Base-by-base conservation (phyloP, 1,140 invertebrate species). In the Pygmarrhopalites habei region DNA sequence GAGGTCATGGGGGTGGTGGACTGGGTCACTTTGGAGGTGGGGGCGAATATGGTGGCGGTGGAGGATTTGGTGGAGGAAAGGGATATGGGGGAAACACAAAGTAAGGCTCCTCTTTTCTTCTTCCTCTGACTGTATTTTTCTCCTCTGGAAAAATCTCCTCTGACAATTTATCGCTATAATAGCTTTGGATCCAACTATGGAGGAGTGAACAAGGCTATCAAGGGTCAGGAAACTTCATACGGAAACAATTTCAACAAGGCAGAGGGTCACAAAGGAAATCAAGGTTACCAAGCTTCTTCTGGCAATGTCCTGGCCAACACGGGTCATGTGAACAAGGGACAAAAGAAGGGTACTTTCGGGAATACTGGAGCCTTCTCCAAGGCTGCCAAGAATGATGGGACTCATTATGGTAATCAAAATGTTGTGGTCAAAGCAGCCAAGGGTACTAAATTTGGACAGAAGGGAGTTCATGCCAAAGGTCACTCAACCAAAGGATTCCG, bases 401-500 rank as follows among this genome's bases (percentile, higher is more conserved):
- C 35, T 26, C 21, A 62, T 0, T 67, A 52, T 35, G 65, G 58
- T 2, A 65, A 70, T 26, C 67, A 67, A 56, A 46, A 70, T 26
- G 21, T 56, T n/a, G 68, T 63, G 10, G 46, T 64, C n/a, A 70
- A 70, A 44, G 41, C 47, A 12, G 62, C 62, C 0, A 70, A 70
- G 26, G 68, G 68, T 1, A 39, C 32, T 10, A 58, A 56, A 26
- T 70, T 70, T 29, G 68, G 62, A 28, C 35, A 19, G 17, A 70
- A 70, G 46, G 68, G 68, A 21, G 26, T 15, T 39, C 68, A 70
- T 39, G 65, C 67, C 47, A 70, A 70, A 47, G 68, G 68, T 17
- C 68, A 70, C 39, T 30, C 68, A 21, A 70, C 65, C 26, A 70
- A 70, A 30, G 68, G 68, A 43, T 70, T 70, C 63, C 29, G 60